Base-by-base conservation (phyloP, 2,888 invertebrate species). In the Geophilus truncorum region DNA sequence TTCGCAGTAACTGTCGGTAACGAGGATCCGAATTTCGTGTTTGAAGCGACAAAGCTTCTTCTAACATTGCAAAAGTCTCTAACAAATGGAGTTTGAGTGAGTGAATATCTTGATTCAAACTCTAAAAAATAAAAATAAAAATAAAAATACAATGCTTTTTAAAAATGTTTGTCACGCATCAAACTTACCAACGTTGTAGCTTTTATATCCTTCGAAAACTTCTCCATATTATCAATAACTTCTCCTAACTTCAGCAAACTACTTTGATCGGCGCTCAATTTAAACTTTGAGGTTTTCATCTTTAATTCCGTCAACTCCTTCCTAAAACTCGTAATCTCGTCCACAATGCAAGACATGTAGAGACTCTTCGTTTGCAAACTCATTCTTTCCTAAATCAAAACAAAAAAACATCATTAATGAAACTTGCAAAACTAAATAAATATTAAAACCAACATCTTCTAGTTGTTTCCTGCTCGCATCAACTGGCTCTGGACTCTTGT, bases 251-350 rank as follows among this genome's bases (percentile, higher is more conserved):
- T 78, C 15, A 34, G 12, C 70, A 70, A 70, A 25, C 25, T 12
- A 6, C 1, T 70, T 28, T 70, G 70, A 70, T 70, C 70, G 12
- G 28, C 4, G 15, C 28, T 12, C 2, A 70, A 1, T 6, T 28
- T 70, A 12, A 70, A 70, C 10, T 70, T 23, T 70, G 86, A 86
- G 0, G 90, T 90, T 81, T 90, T 90, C 15, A 88, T 86, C 83
- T 90, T 88, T 82, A 93, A 88, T 81, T 90, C 90, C 82, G 90
- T 89, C 25, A 93, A 84, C 84, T 93, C 93, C 83, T 88, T 87
- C 84, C 92, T 91, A 84, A 94, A 92, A 78, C 12, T 45, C 2
- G 36, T n/a, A 9, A 78, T 45, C 28, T 70, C 70, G 9, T 70
- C 70, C 70, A 70, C 10, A 5, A 32, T 34, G 77, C 36, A 70